Percentiles rank a stretch among this genome's conserved stretches.
phyloP scores from a whole-genome alignment of 2,113 vertebrate species.

The Chitala chitala region DNA sequence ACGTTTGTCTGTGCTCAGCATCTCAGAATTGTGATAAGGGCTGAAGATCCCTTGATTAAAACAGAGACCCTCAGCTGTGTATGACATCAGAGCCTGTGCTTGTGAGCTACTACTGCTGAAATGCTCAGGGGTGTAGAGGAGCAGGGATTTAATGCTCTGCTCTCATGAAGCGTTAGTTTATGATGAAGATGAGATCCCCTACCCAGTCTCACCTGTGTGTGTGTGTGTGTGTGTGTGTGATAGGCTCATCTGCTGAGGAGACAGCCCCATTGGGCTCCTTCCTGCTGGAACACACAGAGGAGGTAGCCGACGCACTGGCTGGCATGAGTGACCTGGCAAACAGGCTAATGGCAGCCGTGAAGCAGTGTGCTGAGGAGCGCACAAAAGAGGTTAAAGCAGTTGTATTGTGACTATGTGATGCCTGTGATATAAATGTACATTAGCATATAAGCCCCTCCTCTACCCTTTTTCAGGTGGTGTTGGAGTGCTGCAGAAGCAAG shows the following conservation, averaged over 20 bases:
- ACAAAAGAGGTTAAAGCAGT: slow-evolving; percentile 59
- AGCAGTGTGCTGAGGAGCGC: slow-evolving; percentile 46
- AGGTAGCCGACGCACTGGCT: slow-evolving; percentile 58
- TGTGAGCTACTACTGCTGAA: no score
- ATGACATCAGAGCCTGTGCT: no score
- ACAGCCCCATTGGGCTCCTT: slow-evolving; percentile 32
- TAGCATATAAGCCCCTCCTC: not conserved
- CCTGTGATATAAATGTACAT: not conserved
- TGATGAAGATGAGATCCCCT: no score
- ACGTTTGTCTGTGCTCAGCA: no score
- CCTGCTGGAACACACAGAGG: slow-evolving; percentile 51
- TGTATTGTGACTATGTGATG: not conserved
- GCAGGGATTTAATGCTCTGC: no score
- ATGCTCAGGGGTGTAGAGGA: no score
- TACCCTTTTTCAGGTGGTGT: slow-evolving; percentile 57
- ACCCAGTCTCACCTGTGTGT: no score
- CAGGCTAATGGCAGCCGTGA: slow-evolving; percentile 59
- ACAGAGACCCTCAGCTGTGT: no score
- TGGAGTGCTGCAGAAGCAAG: slow-evolving; percentile 62
- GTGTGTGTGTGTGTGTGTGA: no score
- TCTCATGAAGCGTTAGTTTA: no score
- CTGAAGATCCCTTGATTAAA: no score
- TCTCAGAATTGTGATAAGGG: no score
- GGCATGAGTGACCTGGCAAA: slow-evolving; percentile 57
- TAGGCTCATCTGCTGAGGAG: slow-evolving; percentile 33